phyloP scores from a whole-genome alignment of 2,113 vertebrate species.

The Telmatochromis brichardi region DNA sequence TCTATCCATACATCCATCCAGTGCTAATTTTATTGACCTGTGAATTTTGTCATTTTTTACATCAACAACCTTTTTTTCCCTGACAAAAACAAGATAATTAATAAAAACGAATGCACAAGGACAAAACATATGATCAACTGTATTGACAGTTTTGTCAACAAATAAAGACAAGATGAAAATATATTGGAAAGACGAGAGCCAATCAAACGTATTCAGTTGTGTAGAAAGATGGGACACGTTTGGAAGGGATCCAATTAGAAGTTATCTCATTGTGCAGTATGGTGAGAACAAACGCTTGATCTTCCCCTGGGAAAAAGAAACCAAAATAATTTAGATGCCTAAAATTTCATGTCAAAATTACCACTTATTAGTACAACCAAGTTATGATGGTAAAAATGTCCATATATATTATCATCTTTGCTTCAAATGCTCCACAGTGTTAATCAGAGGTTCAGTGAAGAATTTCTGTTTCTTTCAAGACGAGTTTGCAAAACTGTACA shows the following conservation, averaged over 20 bases:
- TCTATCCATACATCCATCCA: neutral
- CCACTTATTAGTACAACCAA: neutral
- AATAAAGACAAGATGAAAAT: neutral
- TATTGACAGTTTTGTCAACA: accelerated
- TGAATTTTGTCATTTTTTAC: neutral
- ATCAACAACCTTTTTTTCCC: neutral
- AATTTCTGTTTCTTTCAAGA: neutral
- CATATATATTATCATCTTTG: neutral
- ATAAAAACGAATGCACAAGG: neutral
- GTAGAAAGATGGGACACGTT: neutral
- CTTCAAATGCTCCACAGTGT: neutral
- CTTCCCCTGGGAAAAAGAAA: neutral
- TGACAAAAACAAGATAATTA: neutral
- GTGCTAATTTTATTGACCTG: neutral
- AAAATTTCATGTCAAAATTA: neutral
- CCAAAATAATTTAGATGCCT: neutral
- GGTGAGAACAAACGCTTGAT: accelerated
- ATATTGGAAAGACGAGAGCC: neutral
- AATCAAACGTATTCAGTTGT: neutral
- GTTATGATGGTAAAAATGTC: neutral
- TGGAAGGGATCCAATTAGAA: neutral
- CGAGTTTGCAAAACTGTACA: accelerated
- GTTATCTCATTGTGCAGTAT: neutral
- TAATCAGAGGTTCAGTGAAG: neutral
- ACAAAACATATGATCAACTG: neutral